Base-by-base conservation (phyloP, 92 coral and sea anemone genomes). In the Phymanthus crucifer region DNA sequence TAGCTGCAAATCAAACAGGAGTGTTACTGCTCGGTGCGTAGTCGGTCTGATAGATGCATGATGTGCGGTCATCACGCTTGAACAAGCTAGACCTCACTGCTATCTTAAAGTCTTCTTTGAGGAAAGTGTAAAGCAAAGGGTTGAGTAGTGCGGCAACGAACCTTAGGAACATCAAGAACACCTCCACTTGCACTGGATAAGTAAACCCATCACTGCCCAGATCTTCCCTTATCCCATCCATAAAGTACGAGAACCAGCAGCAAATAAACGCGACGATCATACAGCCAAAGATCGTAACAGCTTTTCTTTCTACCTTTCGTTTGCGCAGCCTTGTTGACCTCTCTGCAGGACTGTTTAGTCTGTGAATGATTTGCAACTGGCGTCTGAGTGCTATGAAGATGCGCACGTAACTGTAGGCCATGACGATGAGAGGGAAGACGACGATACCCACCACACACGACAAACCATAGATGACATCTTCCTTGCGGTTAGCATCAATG, bases 161-260 rank as follows among this genome's bases (percentile, higher is more conserved):
- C 43, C 93, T 85, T 32, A 92, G 69, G 48, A 92, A 87, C 77
- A 90, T 61, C 67, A 90, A 78, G 32, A 84, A 37, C 1, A 56
- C 40, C 2, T 78, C 73, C 0, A 82, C 91, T 80, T 81, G 84
- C 21, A 32, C 16, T 6, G 97, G 94, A 32, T 86, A 68, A 36
- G 32, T 69, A 64, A 56, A 77, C 14, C 11, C 16, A 26, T 67
- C 64, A 3, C 45, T 58, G n/a, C 90, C 27, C 34, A 87, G 65
- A 74, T 86, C 91, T 13, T 19, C 43, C 29, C 78, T 66, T 52
- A 87, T 54, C 1, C 94, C 90, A 54, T 83, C 85, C 65, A 92
- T 38, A 57, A 90, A 92, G 71, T 92, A 92, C 3, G 93, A 75
- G 48, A 92, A 80, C 93, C 97, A 90, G 17, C 97, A 91, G 40